Base-by-base conservation (phyloP, 1,140 invertebrate genomes). In the Bombyx mandarina region DNA sequence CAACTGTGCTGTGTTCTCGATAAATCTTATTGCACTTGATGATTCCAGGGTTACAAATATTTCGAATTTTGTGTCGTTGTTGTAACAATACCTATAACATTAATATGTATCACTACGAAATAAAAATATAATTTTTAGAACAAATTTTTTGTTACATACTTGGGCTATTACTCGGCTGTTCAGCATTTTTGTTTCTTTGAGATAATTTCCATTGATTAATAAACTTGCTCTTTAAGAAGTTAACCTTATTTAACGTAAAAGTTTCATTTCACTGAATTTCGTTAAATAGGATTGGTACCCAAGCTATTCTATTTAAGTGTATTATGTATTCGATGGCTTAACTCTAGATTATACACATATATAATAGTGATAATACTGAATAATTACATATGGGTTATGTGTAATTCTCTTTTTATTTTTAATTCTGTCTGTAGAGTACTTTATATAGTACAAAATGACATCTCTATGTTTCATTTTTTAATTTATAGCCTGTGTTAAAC, bases 1-100 rank as follows among this genome's bases (percentile, higher is more conserved):
- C 61, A 52, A 82, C 63, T 42, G 86, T 80, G 42, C 71, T 67
- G 57, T 82, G 71, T 10, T 69, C 52, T 64, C 73, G 70, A 52
- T 58, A 22, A 57, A 12, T 51, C 18, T 9, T 51, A 22, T 50
- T 7, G n/a, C 35, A 55, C 8, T 9, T 26, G 26, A 35, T 18
- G 58, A 8, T 57, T 48, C 35, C 52, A 60, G 57, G 69, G 70
- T 67, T 68, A 74, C 74, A 65, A 63, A 74, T 77, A 75, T 69
- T 75, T 60, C 51, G 26, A 65, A 52, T 61, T 62, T 68, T 7
- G 55, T 63, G 22, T 22, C 60, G 52, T 46, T 69, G 69, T 18
- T 61, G 62, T 65, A 63, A 67, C 18, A 73, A 53, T 43, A 67
- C 52, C 75, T 80, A 49, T 46, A 65, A 52, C 47, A 55, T 9